Percentiles rank a stretch among this genome's conserved stretches.
phyloP scores from a whole-genome alignment of 2,113 vertebrate species.

The Psammodynastes pulverulentus region DNA sequence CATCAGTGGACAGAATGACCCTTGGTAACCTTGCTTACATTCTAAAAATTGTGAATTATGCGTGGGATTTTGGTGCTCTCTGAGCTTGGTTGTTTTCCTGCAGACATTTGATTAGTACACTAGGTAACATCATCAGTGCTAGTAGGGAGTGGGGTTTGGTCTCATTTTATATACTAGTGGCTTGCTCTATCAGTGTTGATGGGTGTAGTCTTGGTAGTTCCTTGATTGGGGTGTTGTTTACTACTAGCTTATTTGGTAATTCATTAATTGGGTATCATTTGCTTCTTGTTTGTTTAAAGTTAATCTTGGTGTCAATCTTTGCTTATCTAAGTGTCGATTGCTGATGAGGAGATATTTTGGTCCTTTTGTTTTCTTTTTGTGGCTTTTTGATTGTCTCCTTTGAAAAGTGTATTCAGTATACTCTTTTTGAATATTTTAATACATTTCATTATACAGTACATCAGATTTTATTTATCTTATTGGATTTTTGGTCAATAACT shows the following conservation, averaged over 20 bases:
- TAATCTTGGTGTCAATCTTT: not conserved
- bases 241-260: not conserved
- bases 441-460: not conserved
- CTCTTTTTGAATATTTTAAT: not conserved
- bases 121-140: too few species aligned
- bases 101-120: too few species aligned
- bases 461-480: not conserved
- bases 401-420: not conserved
- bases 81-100: too few species aligned
- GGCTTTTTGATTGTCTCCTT: not conserved
- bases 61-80: not conserved
- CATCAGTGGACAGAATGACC: not conserved
- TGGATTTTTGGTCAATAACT: not conserved
- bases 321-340: not conserved
- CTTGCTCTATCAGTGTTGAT: not conserved
- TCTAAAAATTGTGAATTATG: not conserved
- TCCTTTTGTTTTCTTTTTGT: not conserved
- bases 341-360: not conserved
- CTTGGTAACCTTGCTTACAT: not conserved
- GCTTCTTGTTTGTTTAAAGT: not conserved
- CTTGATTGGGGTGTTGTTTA: not conserved
- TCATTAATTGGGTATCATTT: not conserved
- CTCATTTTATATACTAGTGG: too few species aligned
- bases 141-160: too few species aligned
- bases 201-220: not conserved